Base-by-base conservation (phyloP, 1,140 invertebrate genomes). In the Drosophila pachea region DNA sequence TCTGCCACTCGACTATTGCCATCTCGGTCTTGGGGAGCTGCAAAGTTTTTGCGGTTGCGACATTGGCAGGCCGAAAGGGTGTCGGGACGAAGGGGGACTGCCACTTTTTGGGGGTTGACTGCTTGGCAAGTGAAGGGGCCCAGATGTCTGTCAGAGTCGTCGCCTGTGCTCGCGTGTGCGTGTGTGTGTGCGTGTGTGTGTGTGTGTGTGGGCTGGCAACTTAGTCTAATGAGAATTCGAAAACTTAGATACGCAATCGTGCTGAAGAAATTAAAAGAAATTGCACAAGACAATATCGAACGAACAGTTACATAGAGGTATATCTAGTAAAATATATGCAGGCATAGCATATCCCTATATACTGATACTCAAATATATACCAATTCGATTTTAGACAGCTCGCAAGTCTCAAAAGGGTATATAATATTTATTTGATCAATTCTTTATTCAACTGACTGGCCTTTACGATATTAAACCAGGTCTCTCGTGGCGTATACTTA, bases 181-280 rank as follows among this genome's bases (percentile, higher is more conserved):
- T 22, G 22, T 22, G 38, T 40, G 38, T 22, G 22, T 22, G 22
- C 3, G 22, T 22, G 22, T 22, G 12, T 16, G 40, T 14, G 40
- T 43, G 40, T 6, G 40, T 14, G n/a, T 76, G 72, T 73, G 76
- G 81, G 77, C 81, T 79, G 79, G 78, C 79, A 84, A 86, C 79
- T 84, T 84, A 84, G 79, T 84, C 79, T 84, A 84, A 84, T 84
- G 79, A 84, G 79, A 84, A 84, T 84, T 84, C 81, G 79, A 86
- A 86, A 84, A 86, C 81, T 83, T 68, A 84, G 76, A 81, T 84
- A 76, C 79, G 79, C 79, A 84, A 84, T 84, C 79, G 79, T 84
- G 79, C 79, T 73, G 79, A 84, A 84, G 79, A 84, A 84, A 84
- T 84, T 84, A 79, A 86, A 84, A 84, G 79, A 84, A 84, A 84